Evolutionary conservation across 2,888 invertebrate genomes (phyloP), one percentile per base, ranked within the genome.

Genomic region (Leptinotarsa tumamoca): DNA sequence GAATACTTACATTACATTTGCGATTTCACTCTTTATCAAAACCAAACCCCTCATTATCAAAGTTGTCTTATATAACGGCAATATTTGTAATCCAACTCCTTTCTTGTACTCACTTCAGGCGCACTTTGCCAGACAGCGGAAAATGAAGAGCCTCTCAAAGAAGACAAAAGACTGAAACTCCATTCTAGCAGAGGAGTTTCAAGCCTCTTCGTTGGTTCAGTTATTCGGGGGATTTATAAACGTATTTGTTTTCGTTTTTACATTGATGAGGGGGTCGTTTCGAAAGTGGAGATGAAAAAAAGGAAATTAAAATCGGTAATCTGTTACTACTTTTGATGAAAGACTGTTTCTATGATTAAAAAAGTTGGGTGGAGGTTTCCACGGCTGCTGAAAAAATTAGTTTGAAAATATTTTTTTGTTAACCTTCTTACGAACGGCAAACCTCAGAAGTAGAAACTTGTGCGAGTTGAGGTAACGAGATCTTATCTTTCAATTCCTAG

Each of bases 71-170:
- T 61, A 27, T 61, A 10, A 63, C 63, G n/a, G n/a, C 4, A 63
- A 63, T 33, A 63, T 63, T 63, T 43, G n/a, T n/a, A 33, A 63
- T 27, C 17, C 17, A 63, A 33, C 17, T 63, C 43, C 27, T 33
- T 18, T 61, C 23, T 61, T 27, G 61, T 61, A 27, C 63, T 33
- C n/a, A 43, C 17, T 27, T 63, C 63, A 23, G 4, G 43, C 15
- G 43, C 63, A 27, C 63, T 63, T n/a, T 43, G 14, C 21, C 27
- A 63, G 63, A 63, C 63, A 63, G n/a, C 33, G 63, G 43, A 63
- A 63, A 63, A 63, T 63, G 63, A 63, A 63, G 63, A 63, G 63
- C n/a, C 63, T 5, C 63, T 63, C 63, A 18, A 63, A 63, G 18
- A 63, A 33, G n/a, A 63, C 15, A 15, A 33, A 63, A 33, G n/a